Conservation (phyloP, 2,113 vertebrate genomes). For the Cochlearius cochlearius region DNA sequence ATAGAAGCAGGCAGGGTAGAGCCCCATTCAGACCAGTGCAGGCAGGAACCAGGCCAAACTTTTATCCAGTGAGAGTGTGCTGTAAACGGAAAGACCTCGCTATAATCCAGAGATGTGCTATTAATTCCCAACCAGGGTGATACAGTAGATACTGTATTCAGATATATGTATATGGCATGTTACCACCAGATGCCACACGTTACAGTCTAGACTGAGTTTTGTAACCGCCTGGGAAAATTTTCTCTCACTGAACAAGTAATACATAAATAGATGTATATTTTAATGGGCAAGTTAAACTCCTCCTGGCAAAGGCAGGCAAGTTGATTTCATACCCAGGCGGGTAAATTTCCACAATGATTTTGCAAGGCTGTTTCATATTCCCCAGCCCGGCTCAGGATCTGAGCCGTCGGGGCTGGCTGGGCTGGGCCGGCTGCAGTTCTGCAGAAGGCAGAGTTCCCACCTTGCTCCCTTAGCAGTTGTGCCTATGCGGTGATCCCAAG, state of each 20-base stretch:
- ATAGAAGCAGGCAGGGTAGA: background rate
- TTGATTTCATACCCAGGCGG: slow-evolving; percentile 56
- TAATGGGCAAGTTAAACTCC: slow-evolving; percentile 64
- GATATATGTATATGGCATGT: slow-evolving; percentile 47
- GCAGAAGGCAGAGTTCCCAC: background rate
- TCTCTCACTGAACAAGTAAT: slow-evolving; percentile 64
- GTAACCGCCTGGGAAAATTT: slow-evolving; percentile 65
- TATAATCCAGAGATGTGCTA: background rate
- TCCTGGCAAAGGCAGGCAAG: slow-evolving; percentile 59
- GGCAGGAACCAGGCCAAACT: background rate
- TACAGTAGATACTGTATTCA: slow-evolving; percentile 26
- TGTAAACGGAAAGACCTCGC: background rate
- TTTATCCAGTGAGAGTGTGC: background rate
- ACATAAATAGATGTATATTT: slow-evolving; percentile 66
- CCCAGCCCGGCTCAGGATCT: background rate
- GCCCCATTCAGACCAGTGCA: background rate
- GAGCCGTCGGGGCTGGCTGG: background rate
- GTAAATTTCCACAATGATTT: slow-evolving; percentile 68
- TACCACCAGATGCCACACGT: slow-evolving; percentile 61
- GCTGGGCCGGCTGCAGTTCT: background rate
- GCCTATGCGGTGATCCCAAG: background rate
- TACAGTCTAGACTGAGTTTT: slow-evolving; percentile 62
- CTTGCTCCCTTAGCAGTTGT: background rate
- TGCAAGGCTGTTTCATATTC: slow-evolving; percentile 55
- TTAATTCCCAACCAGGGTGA: background rate